phyloP scores from a whole-genome alignment of 2,797 vertebrate species.

The Pseudocheirus occidentalis region DNA sequence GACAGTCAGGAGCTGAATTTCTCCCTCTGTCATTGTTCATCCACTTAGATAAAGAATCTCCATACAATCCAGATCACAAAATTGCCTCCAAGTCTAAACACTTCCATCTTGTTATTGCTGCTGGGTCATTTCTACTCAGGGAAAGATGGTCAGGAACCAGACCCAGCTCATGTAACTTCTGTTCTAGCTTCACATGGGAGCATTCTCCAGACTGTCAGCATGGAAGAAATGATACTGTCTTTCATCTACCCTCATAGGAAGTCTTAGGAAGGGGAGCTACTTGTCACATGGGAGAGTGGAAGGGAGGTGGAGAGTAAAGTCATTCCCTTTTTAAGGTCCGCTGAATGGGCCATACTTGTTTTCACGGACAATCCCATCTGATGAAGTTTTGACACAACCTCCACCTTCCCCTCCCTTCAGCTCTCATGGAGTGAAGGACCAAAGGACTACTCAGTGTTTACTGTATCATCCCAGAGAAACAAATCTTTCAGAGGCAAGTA shows the following conservation, averaged over 20 bases:
- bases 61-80: not conserved
- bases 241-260: not conserved
- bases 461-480: not conserved
- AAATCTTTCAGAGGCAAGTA: not conserved
- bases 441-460: not conserved
- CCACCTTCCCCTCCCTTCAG: not conserved
- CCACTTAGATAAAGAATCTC: not conserved
- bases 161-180: not conserved
- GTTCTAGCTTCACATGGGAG: not conserved
- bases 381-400: not conserved
- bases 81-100: not conserved
- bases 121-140: not conserved
- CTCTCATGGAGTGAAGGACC: not conserved
- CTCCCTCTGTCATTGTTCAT: not conserved
- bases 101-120: not conserved
- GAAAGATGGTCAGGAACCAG: not conserved
- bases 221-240: not conserved
- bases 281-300: not conserved
- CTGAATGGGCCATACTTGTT: not conserved
- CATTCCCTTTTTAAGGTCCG: constrained; percentile 34
- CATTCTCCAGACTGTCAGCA: not conserved
- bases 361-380: not conserved
- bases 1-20: not conserved
- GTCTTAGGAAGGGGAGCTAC: not conserved
- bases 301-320: not conserved